Percentiles rank a stretch among this genome's conserved stretches.
These are phyloP conservation scores for Mythimna albipuncta DNA, from an alignment of 2,888 invertebrate species.

Conservation along the genomic window DNA sequence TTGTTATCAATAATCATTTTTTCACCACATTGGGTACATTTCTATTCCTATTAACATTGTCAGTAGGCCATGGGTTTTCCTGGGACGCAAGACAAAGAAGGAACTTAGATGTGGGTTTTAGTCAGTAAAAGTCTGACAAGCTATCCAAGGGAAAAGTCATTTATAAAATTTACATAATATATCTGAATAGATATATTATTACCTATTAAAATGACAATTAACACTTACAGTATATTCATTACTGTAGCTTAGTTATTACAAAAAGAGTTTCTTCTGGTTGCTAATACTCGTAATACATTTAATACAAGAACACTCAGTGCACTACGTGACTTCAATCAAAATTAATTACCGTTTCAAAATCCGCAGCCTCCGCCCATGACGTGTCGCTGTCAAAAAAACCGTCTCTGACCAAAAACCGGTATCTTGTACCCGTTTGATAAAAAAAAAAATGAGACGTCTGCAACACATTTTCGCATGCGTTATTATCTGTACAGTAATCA, in stretches of 20 bases:
- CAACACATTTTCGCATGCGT: constrained; percentile 50
- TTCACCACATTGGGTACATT: not conserved
- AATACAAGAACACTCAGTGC: constrained; percentile 5
- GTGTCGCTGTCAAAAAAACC: constrained; percentile 39
- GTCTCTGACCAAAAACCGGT: constrained; percentile 50
- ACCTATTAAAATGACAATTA: not conserved
- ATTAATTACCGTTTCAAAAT: constrained; percentile 55
- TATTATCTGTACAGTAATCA: constrained; percentile 60
- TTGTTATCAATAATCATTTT: not conserved
- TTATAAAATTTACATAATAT: not conserved
- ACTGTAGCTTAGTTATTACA: not conserved
- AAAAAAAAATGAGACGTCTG: constrained; percentile 50
- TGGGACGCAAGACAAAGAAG: no score
- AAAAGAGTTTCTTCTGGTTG: not conserved
- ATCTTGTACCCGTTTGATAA: constrained; percentile 41
- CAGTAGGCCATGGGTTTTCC: no score
- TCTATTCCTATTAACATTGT: not conserved
- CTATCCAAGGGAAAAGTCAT: no score
- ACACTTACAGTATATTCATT: not conserved
- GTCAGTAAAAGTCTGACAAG: no score
- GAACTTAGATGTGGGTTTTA: no score
- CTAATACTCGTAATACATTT: not conserved
- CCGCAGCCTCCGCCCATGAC: constrained; percentile 44
- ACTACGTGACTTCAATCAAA: constrained; percentile 10
- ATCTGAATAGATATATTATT: no score